A percentile compares a stretch with the other conserved stretches of the same genome.
phyloP scores from a whole-genome alignment of 2,888 invertebrate species.

The Morpho deidamia region DNA sequence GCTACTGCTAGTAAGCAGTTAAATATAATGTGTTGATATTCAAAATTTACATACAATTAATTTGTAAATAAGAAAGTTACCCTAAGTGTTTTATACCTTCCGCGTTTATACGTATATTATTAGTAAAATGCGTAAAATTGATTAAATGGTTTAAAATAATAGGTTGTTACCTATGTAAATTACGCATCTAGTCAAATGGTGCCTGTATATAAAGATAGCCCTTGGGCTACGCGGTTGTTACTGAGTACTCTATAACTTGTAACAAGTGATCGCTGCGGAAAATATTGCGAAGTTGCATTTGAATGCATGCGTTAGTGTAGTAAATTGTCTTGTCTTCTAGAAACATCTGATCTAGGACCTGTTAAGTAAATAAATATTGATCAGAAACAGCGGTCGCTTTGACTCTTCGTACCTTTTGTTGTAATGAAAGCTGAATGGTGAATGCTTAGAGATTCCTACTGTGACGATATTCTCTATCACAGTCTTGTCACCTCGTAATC shows the following conservation, averaged over 20 bases:
- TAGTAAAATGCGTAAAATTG: not conserved
- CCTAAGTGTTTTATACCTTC: not conserved
- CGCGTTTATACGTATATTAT: not conserved
- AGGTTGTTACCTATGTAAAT: constrained; percentile 22
- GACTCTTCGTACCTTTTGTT: not conserved
- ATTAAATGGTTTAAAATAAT: constrained; percentile 15
- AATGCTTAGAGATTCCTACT: not conserved
- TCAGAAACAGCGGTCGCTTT: constrained; percentile 4
- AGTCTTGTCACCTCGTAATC: too few relatives aligned
- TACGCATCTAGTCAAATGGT: constrained; percentile 30
- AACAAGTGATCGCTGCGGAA: constrained; percentile 44
- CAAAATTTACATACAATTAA: too few relatives aligned
- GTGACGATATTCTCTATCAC: too few relatives aligned
- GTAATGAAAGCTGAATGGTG: constrained; percentile 2
- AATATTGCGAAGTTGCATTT: constrained; percentile 44
- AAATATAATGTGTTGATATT: too few relatives aligned
- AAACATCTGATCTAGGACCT: not conserved
- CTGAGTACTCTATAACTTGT: constrained; percentile 43
- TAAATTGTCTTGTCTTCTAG: constrained; percentile 7
- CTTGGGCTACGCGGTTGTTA: constrained; percentile 44
- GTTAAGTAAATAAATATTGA: not conserved
- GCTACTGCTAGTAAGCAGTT: too few relatives aligned
- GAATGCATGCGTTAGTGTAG: constrained; percentile 8
- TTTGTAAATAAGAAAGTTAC: too few relatives aligned
- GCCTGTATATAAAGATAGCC: constrained; percentile 42